A percentile compares a stretch with the other conserved stretches of the same genome.
These are phyloP conservation scores for Polyergus mexicanus DNA, from an alignment of 1,140 invertebrate species.

Conservation along the genomic window DNA sequence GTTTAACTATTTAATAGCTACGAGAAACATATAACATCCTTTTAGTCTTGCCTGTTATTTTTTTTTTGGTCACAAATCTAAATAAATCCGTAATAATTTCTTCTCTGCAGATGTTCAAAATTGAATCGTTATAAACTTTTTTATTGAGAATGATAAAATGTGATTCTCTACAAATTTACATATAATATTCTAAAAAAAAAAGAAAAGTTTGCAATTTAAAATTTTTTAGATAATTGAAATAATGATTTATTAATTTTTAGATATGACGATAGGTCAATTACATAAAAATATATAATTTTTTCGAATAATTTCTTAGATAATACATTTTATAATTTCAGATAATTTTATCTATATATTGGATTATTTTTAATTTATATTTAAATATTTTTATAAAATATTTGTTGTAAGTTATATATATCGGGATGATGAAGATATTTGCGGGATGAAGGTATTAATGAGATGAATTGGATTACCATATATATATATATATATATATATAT, in stretches of 20 bases:
- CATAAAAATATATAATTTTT: not conserved
- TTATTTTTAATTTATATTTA: not conserved
- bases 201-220: not conserved
- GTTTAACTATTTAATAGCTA: constrained; percentile 23
- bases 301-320: too few relatives aligned
- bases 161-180: not conserved
- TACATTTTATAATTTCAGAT: not conserved
- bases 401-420: not conserved
- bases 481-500: too few relatives aligned
- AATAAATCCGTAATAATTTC: not conserved
- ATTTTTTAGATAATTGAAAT: not conserved
- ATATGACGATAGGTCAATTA: not conserved
- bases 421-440: not conserved
- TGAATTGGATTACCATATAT: not conserved
- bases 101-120: not conserved
- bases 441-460: too few relatives aligned
- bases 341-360: not conserved
- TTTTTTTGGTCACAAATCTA: not conserved
- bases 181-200: not conserved
- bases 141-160: not conserved
- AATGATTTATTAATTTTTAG: not conserved
- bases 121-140: not conserved
- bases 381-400: not conserved
- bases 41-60: constrained; percentile 14
- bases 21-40: not conserved